These are phyloP conservation scores for Erithacus rubecula DNA, from an alignment of 2,797 vertebrate genomes.

Conservation along the genomic window DNA sequence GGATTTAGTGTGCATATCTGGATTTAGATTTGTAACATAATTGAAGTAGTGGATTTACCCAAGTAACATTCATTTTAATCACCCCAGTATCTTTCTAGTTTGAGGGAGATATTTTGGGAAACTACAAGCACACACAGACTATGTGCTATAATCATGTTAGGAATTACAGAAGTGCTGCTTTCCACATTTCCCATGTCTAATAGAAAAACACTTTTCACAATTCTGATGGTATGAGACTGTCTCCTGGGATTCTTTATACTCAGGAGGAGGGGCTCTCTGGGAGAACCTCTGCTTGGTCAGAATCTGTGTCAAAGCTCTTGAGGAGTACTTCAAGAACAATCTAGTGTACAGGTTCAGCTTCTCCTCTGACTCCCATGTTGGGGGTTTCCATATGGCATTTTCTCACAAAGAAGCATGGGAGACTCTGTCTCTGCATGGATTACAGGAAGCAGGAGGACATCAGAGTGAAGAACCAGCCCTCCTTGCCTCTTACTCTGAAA, in stretches of 20 bases:
- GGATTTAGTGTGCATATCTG: neutral
- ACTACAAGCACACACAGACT: neutral
- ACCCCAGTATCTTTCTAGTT: neutral
- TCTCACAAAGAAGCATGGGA: neutral
- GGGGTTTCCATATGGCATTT: neutral
- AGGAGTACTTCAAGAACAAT: neutral
- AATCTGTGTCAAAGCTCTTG: neutral
- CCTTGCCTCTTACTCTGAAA: neutral
- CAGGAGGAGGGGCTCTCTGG: neutral
- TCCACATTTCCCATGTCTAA: neutral
- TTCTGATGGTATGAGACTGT: neutral
- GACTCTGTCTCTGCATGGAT: neutral
- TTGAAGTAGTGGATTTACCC: neutral
- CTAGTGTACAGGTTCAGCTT: neutral
- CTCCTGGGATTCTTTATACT: accelerated
- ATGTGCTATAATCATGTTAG: neutral
- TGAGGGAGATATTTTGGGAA: neutral
- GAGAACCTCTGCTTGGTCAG: neutral
- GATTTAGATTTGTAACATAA: neutral
- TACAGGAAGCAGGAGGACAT: neutral
- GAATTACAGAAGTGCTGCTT: neutral
- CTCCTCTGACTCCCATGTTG: accelerated
- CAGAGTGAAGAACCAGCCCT: neutral
- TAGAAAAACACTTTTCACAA: neutral
- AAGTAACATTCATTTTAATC: neutral